Percentiles rank a stretch among this genome's conserved stretches.
These are phyloP conservation scores for Tetramorium alpestre DNA, from an alignment of 1,140 invertebrate species.

Conservation along the genomic window DNA sequence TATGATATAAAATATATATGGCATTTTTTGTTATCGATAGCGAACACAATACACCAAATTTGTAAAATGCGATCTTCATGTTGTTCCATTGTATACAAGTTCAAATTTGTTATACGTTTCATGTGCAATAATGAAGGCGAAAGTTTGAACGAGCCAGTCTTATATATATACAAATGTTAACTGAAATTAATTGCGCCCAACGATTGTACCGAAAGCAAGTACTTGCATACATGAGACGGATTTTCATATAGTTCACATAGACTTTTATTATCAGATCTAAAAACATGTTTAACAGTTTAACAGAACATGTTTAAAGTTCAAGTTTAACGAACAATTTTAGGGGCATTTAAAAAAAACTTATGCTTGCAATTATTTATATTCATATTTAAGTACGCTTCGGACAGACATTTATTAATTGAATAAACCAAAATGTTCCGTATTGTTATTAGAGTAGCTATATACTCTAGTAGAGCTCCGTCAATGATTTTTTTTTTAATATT, in stretches of 20 bases:
- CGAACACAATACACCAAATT: constrained; percentile 59
- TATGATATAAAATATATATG: constrained; percentile 55
- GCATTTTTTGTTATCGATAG: constrained; percentile 39
- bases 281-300: constrained; percentile 8
- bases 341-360: constrained; percentile 60
- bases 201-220: constrained; percentile 15
- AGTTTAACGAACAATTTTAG: constrained; percentile 31
- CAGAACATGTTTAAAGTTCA: neutral
- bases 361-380: constrained; percentile 62
- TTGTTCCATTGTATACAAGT: constrained; percentile 69
- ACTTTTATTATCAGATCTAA: constrained; percentile 29
- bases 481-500: constrained; percentile 32
- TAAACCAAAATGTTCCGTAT: constrained; percentile 6
- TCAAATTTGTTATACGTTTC: constrained; percentile 65
- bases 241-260: constrained; percentile 42
- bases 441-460: constrained; percentile 29
- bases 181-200: constrained; percentile 33
- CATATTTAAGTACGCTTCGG: constrained; percentile 26
- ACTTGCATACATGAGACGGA: constrained; percentile 21
- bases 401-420: constrained; percentile 22
- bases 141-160: constrained; percentile 27
- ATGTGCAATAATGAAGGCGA: constrained; percentile 75
- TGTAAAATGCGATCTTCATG: constrained; percentile 63
- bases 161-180: constrained; percentile 19
- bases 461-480: neutral